Percentiles rank a stretch among this genome's conserved stretches.
Conservation (phyloP, 64 coral and sea anemone genomes). For the Dendronephthya gigantea region DNA sequence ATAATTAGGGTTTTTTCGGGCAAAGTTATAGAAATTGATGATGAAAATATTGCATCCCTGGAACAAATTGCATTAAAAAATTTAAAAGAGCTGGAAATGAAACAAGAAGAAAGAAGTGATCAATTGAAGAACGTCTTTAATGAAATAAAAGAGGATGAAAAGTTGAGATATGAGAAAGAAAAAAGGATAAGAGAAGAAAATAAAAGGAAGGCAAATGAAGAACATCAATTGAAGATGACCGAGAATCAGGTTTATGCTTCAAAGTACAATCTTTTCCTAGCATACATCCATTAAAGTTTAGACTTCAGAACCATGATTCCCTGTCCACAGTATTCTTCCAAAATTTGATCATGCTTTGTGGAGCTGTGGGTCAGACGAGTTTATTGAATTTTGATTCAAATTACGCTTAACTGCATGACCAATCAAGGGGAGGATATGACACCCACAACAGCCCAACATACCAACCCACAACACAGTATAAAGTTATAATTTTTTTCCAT, state of each 20-base stretch:
- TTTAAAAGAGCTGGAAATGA: background rate
- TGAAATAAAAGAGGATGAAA: slow-evolving; percentile 11
- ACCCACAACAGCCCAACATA: too few species aligned
- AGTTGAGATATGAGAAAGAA: background rate
- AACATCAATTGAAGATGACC: background rate
- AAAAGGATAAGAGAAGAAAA: background rate
- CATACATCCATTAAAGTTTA: background rate
- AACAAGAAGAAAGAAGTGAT: background rate
- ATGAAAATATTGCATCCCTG: background rate
- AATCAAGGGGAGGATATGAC: too few species aligned
- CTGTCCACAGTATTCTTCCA: too few species aligned
- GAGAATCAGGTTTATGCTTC: background rate
- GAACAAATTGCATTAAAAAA: background rate
- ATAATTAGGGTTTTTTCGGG: too few species aligned
- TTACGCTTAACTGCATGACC: too few species aligned
- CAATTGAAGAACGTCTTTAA: background rate
- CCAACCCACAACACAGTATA: too few species aligned
- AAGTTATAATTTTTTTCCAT: too few species aligned
- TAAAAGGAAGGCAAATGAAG: background rate
- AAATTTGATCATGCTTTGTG: too few species aligned
- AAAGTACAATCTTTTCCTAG: background rate
- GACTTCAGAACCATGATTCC: too few species aligned
- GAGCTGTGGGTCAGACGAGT: too few species aligned
- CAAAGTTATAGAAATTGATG: background rate
- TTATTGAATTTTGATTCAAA: too few species aligned